These are phyloP conservation scores for Coelinius sp. DNA, from an alignment of 2,888 invertebrate genomes.

Conservation along the genomic window DNA sequence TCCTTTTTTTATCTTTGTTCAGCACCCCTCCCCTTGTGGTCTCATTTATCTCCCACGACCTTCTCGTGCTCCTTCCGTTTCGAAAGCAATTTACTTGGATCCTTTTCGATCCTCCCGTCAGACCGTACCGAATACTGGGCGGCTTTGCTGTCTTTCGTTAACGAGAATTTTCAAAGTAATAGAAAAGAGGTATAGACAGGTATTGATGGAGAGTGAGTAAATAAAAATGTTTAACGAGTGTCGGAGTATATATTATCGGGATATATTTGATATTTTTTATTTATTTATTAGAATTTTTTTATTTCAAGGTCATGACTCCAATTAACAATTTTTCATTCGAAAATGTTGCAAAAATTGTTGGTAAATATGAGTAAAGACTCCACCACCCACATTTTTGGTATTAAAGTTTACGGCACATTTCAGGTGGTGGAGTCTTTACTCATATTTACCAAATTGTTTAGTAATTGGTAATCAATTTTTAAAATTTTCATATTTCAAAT, in stretches of 20 bases:
- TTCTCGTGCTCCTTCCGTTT: slow-evolving; percentile 49
- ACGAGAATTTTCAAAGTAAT: slow-evolving; percentile 40
- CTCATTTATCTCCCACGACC: slow-evolving; percentile 28
- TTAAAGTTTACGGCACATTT: too few relatives aligned
- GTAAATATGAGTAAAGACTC: too few relatives aligned
- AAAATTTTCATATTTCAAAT: too few relatives aligned
- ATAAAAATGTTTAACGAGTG: not conserved
- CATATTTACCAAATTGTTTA: too few relatives aligned
- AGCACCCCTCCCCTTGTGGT: slow-evolving; percentile 8
- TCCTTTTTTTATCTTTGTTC: slow-evolving; percentile 16
- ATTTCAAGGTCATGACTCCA: too few relatives aligned
- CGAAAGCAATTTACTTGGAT: slow-evolving; percentile 55
- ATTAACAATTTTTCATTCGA: too few relatives aligned
- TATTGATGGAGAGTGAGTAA: slow-evolving; percentile 15
- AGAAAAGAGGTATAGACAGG: slow-evolving; percentile 8
- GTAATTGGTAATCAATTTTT: too few relatives aligned
- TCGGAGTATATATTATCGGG: not conserved
- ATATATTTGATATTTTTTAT: too few relatives aligned
- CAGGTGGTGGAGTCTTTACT: too few relatives aligned
- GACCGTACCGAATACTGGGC: slow-evolving; percentile 7
- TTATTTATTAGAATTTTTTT: too few relatives aligned
- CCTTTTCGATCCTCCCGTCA: slow-evolving; percentile 38
- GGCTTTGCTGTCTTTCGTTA: slow-evolving; percentile 31
- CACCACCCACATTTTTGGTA: too few relatives aligned
- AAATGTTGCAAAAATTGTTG: too few relatives aligned